phyloP scores from a whole-genome alignment of 2,113 vertebrate species.

The Candoia aspera region DNA sequence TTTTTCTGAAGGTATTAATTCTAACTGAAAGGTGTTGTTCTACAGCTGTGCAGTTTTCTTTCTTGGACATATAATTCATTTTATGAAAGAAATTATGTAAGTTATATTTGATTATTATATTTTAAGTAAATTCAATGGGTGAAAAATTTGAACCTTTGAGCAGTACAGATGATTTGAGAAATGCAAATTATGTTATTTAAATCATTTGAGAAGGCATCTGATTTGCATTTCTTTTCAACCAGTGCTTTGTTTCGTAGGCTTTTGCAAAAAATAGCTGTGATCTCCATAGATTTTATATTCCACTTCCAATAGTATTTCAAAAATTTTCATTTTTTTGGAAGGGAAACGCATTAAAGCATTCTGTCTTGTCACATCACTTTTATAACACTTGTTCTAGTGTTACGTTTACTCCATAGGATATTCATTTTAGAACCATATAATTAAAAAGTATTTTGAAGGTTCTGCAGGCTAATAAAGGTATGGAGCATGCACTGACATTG shows the following conservation, averaged over 20 bases:
- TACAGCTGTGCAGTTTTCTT: constrained; percentile 23
- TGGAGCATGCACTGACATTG: neutral
- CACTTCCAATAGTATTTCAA: neutral
- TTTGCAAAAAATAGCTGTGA: constrained; percentile 13
- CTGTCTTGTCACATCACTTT: neutral
- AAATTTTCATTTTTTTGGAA: neutral
- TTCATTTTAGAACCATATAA: constrained; percentile 39
- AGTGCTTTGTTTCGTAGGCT: constrained; percentile 17
- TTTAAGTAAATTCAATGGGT: neutral
- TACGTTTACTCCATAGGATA: neutral
- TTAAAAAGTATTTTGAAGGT: neutral
- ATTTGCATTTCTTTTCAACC: constrained; percentile 7
- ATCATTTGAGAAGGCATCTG: constrained; percentile 23
- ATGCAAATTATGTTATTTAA: constrained; percentile 2
- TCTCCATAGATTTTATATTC: constrained; percentile 14
- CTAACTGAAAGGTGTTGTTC: constrained; percentile 46
- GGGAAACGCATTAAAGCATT: neutral
- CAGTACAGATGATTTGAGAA: constrained; percentile 4
- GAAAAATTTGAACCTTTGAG: constrained; percentile 28
- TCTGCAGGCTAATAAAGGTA: constrained; percentile 15
- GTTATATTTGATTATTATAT: constrained; percentile 25
- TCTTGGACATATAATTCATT: neutral
- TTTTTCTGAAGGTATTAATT: constrained; percentile 20
- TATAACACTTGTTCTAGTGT: constrained; percentile 11
- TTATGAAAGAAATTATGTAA: constrained; percentile 33